Conservation (phyloP, 2,888 invertebrate species). For the Xestobium rufovillosum region DNA sequence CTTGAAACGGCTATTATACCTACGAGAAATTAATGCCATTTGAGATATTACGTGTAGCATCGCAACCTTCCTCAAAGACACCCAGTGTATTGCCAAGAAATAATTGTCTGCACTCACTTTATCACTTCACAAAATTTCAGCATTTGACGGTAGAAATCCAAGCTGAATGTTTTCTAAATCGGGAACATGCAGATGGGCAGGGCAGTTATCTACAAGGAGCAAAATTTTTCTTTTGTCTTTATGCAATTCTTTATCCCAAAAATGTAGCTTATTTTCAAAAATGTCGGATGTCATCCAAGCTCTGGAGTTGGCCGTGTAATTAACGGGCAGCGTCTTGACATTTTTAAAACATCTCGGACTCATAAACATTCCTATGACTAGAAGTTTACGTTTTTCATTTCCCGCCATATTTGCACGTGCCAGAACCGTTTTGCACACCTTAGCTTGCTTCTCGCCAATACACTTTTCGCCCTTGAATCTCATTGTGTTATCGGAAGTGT, state of each 20-base stretch:
- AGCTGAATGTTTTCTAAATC: conserved; percentile 1
- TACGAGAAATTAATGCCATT: no score
- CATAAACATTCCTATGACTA: conserved; percentile 2
- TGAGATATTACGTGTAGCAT: no score
- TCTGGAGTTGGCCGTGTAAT: neutral
- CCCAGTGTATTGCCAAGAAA: no score
- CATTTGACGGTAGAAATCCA: conserved; percentile 4
- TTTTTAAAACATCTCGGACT: conserved; percentile 1
- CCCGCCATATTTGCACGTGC: no score
- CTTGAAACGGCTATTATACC: no score
- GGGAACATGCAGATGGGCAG: neutral
- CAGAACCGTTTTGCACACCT: neutral
- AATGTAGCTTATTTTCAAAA: conserved; percentile 1
- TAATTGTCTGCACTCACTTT: no score
- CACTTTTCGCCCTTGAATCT: conserved; percentile 2
- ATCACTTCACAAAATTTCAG: no score
- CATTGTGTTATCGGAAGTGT: conserved; percentile 1
- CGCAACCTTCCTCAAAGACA: no score
- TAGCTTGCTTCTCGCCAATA: conserved; percentile 3
- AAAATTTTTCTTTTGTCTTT: conserved; percentile 1
- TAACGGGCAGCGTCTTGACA: conserved; percentile 3
- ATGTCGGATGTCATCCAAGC: conserved; percentile 2
- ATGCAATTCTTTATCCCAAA: conserved; percentile 1
- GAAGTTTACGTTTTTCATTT: conserved; percentile 1
- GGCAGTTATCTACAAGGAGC: conserved; percentile 1